Evolutionary conservation across 2,888 invertebrate species (phyloP), one percentile per base, ranked within the genome.

Genomic region (Amorpha juglandis): DNA sequence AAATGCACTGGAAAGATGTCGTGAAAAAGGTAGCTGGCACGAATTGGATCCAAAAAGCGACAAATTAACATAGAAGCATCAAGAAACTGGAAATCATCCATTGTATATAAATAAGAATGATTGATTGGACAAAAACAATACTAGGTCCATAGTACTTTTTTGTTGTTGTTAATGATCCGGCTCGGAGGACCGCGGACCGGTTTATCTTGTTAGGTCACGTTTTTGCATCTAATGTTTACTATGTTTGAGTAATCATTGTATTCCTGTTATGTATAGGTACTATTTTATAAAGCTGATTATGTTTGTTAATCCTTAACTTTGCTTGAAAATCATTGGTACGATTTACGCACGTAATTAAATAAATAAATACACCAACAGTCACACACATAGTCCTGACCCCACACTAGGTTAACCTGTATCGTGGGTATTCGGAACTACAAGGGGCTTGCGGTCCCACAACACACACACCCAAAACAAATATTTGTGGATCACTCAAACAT

Each of bases 171-270:
- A 42, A 53, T 45, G 16, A 33, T 42, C 27, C 21, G 45, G n/a
- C 64, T 64, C 45, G 53, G 53, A 64, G 64, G 64, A 64, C 53
- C 45, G 50, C n/a, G 45, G 53, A 64, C 64, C 45, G 50, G 33
- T 64, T 4, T 50, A 33, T 16, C 48, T 50, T 63, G 58, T 58
- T 42, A 42, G 38, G 12, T 58, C 12, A 58, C 38, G 38, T 55
- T 55, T 55, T 55, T 55, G 55, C 55, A 42, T 7, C 38, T 42
- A 19, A 33, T 35, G 58, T 7, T 19, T 42, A 19, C 27, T 35
- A 55, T 58, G 38, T 58, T 19, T 58, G 42, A 42, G 52, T 12
- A 27, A 33, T 19, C 19, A 42, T 42, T 19, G 19, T 42, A 21
- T 58, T 55, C 35, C 42, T 42, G 38, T 19, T 58, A 58, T 38